Evolutionary conservation across 2,797 vertebrate species (phyloP).

Genomic region (Rousettus madagascariensis): DNA sequence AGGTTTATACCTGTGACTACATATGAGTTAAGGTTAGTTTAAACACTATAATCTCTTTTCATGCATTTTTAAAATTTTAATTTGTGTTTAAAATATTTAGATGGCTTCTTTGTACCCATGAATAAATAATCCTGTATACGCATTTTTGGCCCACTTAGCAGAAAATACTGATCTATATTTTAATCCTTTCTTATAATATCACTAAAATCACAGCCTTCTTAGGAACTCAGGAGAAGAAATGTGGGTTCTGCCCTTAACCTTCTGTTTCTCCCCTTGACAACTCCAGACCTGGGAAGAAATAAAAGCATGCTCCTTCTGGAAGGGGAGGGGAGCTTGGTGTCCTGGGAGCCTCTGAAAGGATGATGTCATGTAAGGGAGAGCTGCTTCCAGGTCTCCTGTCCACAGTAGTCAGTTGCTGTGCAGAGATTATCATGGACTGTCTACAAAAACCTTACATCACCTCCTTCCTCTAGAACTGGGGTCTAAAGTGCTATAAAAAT

Average conservation of each 20-base stretch:
- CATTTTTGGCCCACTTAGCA: conserved; percentile 66
- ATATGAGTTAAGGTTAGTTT: conserved; percentile 76
- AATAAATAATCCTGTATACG: conserved; percentile 80
- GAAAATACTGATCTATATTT: conserved; percentile 74
- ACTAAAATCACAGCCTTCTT: conserved; percentile 60
- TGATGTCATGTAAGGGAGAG: not conserved
- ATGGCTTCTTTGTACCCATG: conserved; percentile 78
- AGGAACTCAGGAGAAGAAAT: conserved; percentile 11
- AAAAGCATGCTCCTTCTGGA: not conserved
- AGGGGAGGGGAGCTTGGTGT: not conserved
- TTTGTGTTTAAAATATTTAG: conserved; percentile 83
- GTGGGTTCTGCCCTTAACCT: conserved; percentile 16
- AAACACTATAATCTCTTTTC: conserved; percentile 79
- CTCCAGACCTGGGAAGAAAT: not conserved
- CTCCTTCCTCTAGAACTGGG: not conserved
- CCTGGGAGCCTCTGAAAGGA: not conserved
- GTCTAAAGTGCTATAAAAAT: not conserved
- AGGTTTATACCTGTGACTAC: conserved; percentile 68
- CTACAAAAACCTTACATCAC: not conserved
- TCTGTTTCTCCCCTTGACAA: not conserved
- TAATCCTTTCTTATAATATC: conserved; percentile 59
- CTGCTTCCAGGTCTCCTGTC: not conserved
- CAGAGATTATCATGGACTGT: not conserved
- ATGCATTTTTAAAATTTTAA: conserved; percentile 84
- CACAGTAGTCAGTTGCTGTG: not conserved